A percentile compares a stretch with the other conserved stretches of the same genome.
These are phyloP conservation scores for Zoanthus sociatus DNA, from an alignment of 92 coral and sea anemone genomes.

Conservation along the genomic window DNA sequence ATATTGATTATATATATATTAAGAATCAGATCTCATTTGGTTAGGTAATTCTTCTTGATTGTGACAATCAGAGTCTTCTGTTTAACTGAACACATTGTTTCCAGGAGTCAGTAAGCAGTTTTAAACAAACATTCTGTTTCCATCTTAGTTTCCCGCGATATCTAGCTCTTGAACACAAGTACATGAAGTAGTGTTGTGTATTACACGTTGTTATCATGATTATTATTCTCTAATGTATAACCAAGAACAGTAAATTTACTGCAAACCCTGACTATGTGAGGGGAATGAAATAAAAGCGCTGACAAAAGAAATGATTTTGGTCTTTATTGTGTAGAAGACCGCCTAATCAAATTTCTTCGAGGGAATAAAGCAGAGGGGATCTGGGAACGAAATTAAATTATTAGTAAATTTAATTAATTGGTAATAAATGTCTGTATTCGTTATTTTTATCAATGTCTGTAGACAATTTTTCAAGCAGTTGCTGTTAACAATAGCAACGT, in stretches of 20 bases:
- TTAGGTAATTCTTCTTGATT: neutral
- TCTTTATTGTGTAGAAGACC: neutral
- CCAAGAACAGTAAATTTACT: neutral
- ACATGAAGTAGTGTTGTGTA: neutral
- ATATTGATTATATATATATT: no score
- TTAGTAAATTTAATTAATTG: no score
- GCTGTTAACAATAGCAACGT: no score
- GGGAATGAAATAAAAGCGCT: conserved; percentile 7
- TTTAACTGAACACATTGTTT: neutral
- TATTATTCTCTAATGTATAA: neutral
- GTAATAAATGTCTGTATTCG: no score
- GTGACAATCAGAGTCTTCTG: neutral
- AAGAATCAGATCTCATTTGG: neutral
- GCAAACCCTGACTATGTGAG: neutral
- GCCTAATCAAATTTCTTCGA: no score
- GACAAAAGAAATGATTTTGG: neutral
- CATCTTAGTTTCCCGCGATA: neutral
- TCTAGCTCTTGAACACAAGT: conserved; percentile 6
- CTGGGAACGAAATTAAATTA: no score
- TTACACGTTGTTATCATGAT: neutral
- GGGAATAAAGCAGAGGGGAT: no score
- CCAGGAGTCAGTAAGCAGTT: neutral
- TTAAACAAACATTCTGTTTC: neutral
- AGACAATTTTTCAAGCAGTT: no score
- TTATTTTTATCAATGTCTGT: no score